Conservation (phyloP, 2,888 invertebrate species). For the Harmothoe impar region DNA sequence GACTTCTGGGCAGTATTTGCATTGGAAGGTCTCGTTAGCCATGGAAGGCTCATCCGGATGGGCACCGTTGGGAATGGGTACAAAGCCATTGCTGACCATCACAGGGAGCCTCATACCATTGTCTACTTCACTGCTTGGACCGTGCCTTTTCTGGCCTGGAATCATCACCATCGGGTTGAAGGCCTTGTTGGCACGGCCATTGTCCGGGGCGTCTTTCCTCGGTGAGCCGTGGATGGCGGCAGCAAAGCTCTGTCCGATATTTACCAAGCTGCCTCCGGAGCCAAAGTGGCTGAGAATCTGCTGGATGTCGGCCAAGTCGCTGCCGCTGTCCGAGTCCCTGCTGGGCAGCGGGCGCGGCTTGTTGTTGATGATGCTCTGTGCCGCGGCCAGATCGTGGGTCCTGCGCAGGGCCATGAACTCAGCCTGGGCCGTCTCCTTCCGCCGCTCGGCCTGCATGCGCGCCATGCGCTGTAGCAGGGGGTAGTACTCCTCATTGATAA, state of each 20-base stretch:
- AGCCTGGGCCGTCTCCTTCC: neutral
- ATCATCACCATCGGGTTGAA: conserved; percentile 22
- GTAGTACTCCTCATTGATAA: conserved; percentile 43
- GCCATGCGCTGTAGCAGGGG: conserved; percentile 50
- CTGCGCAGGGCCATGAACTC: conserved; percentile 29
- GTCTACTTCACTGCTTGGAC: conserved; percentile 2
- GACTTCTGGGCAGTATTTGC: conserved; percentile 92
- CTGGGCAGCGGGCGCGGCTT: neutral
- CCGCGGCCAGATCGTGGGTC: neutral
- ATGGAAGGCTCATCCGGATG: conserved; percentile 66
- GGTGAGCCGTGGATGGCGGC: neutral
- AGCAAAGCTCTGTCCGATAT: neutral
- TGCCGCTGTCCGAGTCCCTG: neutral
- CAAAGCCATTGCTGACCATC: conserved; percentile 66
- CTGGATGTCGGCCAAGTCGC: conserved; percentile 90
- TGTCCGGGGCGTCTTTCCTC: neutral
- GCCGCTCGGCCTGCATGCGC: conserved; percentile 2
- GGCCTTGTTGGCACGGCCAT: neutral
- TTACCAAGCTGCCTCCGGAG: conserved; percentile 27
- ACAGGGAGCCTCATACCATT: conserved; percentile 68
- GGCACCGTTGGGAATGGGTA: conserved; percentile 59
- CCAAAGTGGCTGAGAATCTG: conserved; percentile 85
- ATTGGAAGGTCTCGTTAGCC: conserved; percentile 87
- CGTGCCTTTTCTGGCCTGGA: conserved; percentile 53
- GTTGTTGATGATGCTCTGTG: neutral